Evolutionary conservation across 2,888 invertebrate species (phyloP), one percentile per base, ranked within the genome.

Genomic region (Emmelina monodactyla): DNA sequence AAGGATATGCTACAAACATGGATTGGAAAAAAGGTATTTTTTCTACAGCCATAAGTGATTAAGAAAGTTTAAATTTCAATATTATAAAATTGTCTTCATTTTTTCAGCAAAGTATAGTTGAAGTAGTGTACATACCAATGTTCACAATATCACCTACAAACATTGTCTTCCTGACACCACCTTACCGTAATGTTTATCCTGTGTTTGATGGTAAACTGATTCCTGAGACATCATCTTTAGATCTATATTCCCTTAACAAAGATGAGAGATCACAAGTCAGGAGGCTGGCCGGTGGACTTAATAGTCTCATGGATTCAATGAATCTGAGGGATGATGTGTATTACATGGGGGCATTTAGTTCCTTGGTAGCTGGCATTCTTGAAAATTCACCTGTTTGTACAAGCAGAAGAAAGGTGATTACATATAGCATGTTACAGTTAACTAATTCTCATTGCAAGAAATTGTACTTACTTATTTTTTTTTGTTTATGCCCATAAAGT

Each of bases 311-410:
- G 40, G 79, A 84, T 16, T 78, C 82, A 11, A 71, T 88, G 60
- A 81, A 84, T 44, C 71, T 85, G 5, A 83, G 79, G 40, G 88
- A 88, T 47, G 88, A 88, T 51, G 68, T 87, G 14, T 88, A 82
- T 50, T 83, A 82, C 33, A 60, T 88, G 50, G 89, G 89, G 2
- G 69, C 78, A 16, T 82, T 83, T 31, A 87, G 88, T 51, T 81
- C 83, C 10, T 63, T 85, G 28, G 53, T 88, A 14, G 84, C 85
- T 39, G 78, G 82, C 10, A 82, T 85, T 25, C 55, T 87, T 42
- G 85, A 85, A 46, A 75, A 80, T 50, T 82, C 82, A 13, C 78
- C 82, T 9, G 73, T 83, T 14, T 83, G 81, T 36, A 51, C 72
- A 19, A 55, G 60, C 15, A 72, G 86, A 41, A 64, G 83, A 50